Percentiles rank a stretch among this genome's conserved stretches.
phyloP scores from a whole-genome alignment of 2,888 invertebrate species.

The Phengaris alcon region DNA sequence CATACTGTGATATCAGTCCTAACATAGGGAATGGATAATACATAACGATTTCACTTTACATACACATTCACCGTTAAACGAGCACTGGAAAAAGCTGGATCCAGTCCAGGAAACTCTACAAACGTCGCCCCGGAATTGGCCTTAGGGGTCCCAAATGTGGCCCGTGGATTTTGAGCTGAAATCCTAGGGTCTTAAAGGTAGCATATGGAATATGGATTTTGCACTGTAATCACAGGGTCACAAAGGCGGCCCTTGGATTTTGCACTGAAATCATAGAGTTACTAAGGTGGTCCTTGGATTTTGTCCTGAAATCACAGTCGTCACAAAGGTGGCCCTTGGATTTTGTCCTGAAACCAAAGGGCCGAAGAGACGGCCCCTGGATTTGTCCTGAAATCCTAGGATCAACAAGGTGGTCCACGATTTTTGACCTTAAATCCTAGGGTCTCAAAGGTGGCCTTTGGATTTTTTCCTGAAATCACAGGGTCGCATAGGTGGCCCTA shows the following conservation, averaged over 20 bases:
- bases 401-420: no score
- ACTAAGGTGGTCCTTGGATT: background rate
- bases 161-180: background rate
- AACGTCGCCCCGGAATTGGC: background rate
- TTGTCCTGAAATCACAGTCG: background rate
- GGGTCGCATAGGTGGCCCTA: no score
- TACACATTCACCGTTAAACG: slow-evolving; percentile 6
- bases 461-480: no score
- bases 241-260: background rate
- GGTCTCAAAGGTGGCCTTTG: no score
- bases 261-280: background rate
- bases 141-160: background rate
- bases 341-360: no score
- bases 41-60: slow-evolving; percentile 8
- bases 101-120: background rate
- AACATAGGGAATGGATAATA: slow-evolving; percentile 24
- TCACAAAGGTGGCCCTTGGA: background rate
- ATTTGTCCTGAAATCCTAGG: no score
- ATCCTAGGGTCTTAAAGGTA: background rate
- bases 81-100: background rate
- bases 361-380: no score
- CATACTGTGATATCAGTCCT: slow-evolving; percentile 28
- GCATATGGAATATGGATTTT: background rate
- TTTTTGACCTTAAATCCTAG: no score
- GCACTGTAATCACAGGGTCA: background rate